Base-by-base conservation (phyloP, 1,140 invertebrate species). In the Anastrepha ludens region DNA sequence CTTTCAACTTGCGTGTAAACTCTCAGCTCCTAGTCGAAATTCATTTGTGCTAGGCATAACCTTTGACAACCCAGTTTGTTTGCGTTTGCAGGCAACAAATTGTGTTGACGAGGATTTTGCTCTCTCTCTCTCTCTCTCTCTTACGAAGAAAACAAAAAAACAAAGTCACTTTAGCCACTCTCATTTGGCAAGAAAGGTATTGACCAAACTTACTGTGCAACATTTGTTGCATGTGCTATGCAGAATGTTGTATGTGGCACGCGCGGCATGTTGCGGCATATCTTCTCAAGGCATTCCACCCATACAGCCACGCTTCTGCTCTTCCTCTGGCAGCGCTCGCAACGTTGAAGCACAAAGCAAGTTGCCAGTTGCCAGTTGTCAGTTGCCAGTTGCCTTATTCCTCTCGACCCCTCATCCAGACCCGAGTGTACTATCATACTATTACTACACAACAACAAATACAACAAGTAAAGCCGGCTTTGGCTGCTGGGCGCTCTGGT, bases 381-480 rank as follows among this genome's bases (percentile, higher is more conserved):
- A 67, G 29, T 39, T 39, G 39, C 20, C 7, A 64, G 2, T 29
- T 29, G 29, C 62, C 0, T 29, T 29, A 29, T 29, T 29, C 29
- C 29, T 62, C 4, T 13, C 60, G 15, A 62, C 9, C 60, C 60
- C 60, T 13, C 60, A 62, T 8, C n/a, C 70, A 55, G 6, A 67
- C 65, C 6, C 65, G n/a, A 8, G 7, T 67, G 65, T 29, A 29
- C 29, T 11, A 67, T 50, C 11, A 6, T 85, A 58, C 50, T 39
- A 17, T 7, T 44, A 11, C 78, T n/a, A 2, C 29, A 85, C 81
- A 39, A 85, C 50, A 85, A 41, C 59, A 39, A 29, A 41, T 62
- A 86, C 85, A 86, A 86, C 85, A 65, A 86, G 62, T 62, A 39
- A 86, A 86, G 62, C 74, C 74, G 74, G 74, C 74, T 81, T 81